Base-by-base conservation (phyloP, 2,113 vertebrate genomes). In the Leiothrix lutea region DNA sequence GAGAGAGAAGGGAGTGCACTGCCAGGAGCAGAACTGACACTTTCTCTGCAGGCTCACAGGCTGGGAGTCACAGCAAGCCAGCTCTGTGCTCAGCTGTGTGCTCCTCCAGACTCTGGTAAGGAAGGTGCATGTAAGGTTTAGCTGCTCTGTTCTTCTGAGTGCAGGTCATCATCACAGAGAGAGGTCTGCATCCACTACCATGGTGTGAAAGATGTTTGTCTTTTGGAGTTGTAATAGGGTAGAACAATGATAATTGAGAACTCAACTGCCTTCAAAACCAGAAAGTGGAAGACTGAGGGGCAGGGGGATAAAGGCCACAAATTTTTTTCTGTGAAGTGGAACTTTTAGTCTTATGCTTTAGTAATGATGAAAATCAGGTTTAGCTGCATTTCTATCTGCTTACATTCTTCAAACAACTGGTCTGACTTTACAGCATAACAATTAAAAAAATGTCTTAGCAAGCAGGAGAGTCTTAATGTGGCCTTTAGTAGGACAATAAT, bases 361-460 rank as follows among this genome's bases (percentile, higher is more conserved):
- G 75, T 86, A 89, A 91, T 81, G 86, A 53, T 72, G 80, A 87
- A 95, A 94, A 94, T 97, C 91, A 86, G 73, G 89, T 95, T 97
- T 64, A 94, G 75, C 92, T 84, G 12, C 91, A 91, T 97, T 96
- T 95, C 75, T 95, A 0, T 86, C 72, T 58, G 35, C 77, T 96
- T 84, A 42, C n/a, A 35, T 26, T 72, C 70, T 85, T 96, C 54
- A 44, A 77, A 82, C 44, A 95, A 50, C 57, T 72, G 62, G 28
- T 45, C 26, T 92, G 62, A 61, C 50, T 93, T 88, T 80, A 70
- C 45, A 73, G 88, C 9, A 15, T 61, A 95, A 69, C 36, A 67
- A 40, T 69, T 89, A 19, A 72, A 90, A 72, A 60, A 58, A 36
- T 3, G 6, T 53, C 22, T 73, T 20, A 33, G 70, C 40, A 82